Conservation (phyloP, 2,113 vertebrate genomes). For the Neoarius graeffei region DNA sequence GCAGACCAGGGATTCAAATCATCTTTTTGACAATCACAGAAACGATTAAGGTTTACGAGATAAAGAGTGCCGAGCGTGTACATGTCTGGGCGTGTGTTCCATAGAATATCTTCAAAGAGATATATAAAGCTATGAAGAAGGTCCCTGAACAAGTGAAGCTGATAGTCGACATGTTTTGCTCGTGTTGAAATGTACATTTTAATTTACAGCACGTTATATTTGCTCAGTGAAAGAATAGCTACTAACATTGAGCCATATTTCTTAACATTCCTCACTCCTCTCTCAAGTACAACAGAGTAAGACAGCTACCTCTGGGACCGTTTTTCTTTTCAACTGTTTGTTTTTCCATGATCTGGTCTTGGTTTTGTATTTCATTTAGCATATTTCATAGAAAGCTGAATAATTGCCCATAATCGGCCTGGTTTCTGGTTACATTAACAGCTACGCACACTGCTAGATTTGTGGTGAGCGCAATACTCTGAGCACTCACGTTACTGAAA, state of each 20-base stretch:
- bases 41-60: not conserved
- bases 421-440: slow-evolving; percentile 31
- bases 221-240: slow-evolving; percentile 16
- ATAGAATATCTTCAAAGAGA: not conserved
- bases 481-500: slow-evolving; percentile 26
- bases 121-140: too few relatives aligned
- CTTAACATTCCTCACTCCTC: slow-evolving; percentile 3
- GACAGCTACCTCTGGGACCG: slow-evolving; percentile 32
- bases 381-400: slow-evolving; percentile 47
- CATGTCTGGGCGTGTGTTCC: not conserved
- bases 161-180: not conserved
- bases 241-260: slow-evolving; percentile 30
- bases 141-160: not conserved
- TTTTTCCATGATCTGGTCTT: slow-evolving; percentile 38
- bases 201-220: slow-evolving; percentile 9
- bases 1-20: slow-evolving; percentile 37
- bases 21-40: slow-evolving; percentile 63
- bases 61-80: slow-evolving; percentile 27
- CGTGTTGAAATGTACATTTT: slow-evolving; percentile 1
- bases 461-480: slow-evolving; percentile 10
- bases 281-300: slow-evolving; percentile 27
- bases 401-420: slow-evolving; percentile 30
- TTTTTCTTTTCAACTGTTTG: slow-evolving; percentile 34
- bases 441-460: slow-evolving; percentile 12
- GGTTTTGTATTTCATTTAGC: slow-evolving; percentile 48